phyloP scores from a whole-genome alignment of 2,797 vertebrate species.

The Nothura maculosa region DNA sequence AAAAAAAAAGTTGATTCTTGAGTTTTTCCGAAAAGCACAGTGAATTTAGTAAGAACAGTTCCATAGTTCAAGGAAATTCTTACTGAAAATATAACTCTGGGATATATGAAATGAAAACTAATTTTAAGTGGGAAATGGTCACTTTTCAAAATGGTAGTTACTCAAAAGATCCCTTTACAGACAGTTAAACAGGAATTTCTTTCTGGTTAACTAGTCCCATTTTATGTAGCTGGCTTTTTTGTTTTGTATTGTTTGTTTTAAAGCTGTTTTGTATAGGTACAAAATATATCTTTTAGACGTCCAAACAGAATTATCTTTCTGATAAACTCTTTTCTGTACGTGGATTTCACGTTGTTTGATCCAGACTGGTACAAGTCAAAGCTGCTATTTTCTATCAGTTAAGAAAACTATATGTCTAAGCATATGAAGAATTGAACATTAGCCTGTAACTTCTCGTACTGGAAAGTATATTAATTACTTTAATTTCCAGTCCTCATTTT shows the following conservation, averaged over 20 bases:
- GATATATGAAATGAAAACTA: background rate
- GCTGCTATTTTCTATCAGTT: background rate
- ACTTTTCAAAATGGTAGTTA: background rate
- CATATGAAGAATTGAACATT: background rate
- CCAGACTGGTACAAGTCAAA: background rate
- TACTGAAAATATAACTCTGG: background rate
- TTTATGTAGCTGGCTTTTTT: background rate
- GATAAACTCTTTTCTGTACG: background rate
- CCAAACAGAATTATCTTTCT: background rate
- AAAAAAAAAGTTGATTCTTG: background rate
- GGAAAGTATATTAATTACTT: background rate
- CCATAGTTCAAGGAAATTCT: background rate
- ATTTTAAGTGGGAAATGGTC: background rate
- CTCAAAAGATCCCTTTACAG: background rate
- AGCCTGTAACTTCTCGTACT: background rate
- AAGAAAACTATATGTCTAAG: background rate
- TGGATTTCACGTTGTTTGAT: background rate
- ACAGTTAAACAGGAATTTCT: accelerated
- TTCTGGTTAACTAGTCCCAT: background rate
- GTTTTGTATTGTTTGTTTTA: no score
- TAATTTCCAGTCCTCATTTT: background rate
- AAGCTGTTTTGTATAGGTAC: no score
- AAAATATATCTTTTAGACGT: background rate
- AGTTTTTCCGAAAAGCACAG: background rate
- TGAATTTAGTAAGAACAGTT: background rate